Percentiles rank a stretch among this genome's conserved stretches.
Evolutionary conservation across 2,888 invertebrate genomes (phyloP).

Genomic region (Polyploca ridens): DNA sequence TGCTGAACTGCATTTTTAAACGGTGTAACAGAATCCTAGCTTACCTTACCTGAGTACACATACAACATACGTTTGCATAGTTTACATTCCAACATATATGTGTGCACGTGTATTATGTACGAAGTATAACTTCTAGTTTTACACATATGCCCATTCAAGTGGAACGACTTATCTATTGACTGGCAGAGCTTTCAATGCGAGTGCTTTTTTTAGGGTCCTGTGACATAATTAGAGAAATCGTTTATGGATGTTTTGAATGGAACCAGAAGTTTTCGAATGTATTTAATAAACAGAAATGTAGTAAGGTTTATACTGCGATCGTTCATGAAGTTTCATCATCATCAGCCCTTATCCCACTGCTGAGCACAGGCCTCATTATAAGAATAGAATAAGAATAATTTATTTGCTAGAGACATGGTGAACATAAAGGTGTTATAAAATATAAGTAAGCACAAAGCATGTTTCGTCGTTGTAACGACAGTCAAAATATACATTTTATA

Average conservation of each 20-base stretch:
- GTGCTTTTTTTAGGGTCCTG: conserved; percentile 22
- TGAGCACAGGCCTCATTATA: too few species aligned
- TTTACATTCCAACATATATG: conserved; percentile 20
- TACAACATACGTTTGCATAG: conserved; percentile 32
- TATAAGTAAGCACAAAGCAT: too few species aligned
- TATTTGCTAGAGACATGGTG: too few species aligned
- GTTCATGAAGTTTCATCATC: too few species aligned
- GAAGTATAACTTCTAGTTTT: conserved; percentile 43
- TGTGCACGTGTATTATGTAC: background rate
- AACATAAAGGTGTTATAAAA: too few species aligned
- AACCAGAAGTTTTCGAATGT: too few species aligned
- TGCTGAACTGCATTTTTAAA: conserved; percentile 24
- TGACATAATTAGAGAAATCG: background rate
- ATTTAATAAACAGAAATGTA: too few species aligned
- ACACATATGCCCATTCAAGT: conserved; percentile 40
- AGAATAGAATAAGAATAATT: too few species aligned
- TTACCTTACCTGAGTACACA: conserved; percentile 17
- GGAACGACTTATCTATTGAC: conserved; percentile 54
- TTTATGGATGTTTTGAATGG: background rate
- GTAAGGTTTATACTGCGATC: too few species aligned
- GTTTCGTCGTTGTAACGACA: too few species aligned
- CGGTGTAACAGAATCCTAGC: conserved; percentile 14
- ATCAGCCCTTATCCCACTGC: too few species aligned
- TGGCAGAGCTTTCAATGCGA: conserved; percentile 46
- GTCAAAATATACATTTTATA: too few species aligned